phyloP scores from a whole-genome alignment of 1,140 invertebrate species.

The Neotoxoptera formosana region DNA sequence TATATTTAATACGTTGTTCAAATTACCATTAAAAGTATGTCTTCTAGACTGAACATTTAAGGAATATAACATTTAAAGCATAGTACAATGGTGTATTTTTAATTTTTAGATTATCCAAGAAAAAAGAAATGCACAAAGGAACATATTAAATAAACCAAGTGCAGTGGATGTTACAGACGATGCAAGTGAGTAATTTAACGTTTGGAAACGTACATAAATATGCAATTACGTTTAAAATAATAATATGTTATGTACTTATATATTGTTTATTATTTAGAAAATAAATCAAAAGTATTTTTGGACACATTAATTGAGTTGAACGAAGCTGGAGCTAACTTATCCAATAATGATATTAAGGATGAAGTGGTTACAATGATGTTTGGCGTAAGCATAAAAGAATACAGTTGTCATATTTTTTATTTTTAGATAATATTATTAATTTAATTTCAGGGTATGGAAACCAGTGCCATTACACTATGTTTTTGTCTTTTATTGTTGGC shows the following conservation, averaged over 20 bases:
- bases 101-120: constrained; percentile 13
- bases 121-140: not conserved
- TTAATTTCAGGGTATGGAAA: constrained; percentile 73
- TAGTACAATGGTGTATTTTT: too few species aligned
- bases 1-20: constrained; percentile 35
- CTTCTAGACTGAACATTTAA: too few species aligned
- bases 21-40: constrained; percentile 52
- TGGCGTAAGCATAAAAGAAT: not conserved
- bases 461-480: constrained; percentile 66
- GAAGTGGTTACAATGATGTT: constrained; percentile 68
- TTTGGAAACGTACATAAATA: not conserved
- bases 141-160: not conserved
- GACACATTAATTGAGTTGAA: constrained; percentile 70
- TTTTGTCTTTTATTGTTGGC: constrained; percentile 67
- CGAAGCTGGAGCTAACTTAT: constrained; percentile 64
- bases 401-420: too few species aligned
- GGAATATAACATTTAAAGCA: too few species aligned
- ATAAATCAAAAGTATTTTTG: constrained; percentile 65
- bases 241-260: too few species aligned
- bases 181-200: not conserved
- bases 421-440: too few species aligned
- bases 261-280: not conserved
- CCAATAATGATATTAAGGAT: constrained; percentile 69
- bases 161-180: too few species aligned
- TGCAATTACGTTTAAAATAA: too few species aligned